A percentile compares a stretch with the other conserved stretches of the same genome.
Conservation (phyloP, 2,797 vertebrate genomes). For the Poeciliopsis gracilis region DNA sequence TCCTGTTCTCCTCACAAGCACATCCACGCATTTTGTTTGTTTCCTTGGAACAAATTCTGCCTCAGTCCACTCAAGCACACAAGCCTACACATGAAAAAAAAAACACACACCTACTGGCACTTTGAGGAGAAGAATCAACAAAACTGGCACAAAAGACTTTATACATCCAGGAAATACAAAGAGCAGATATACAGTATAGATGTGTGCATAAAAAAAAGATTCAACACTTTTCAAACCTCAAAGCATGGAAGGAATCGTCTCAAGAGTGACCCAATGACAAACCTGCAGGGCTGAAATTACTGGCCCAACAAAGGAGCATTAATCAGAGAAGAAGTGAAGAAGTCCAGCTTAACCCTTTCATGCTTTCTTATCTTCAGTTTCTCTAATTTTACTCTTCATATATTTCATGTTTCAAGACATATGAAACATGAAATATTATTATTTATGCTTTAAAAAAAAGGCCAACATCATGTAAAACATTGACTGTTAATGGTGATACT, state of each 20-base stretch:
- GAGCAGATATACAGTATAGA: neutral
- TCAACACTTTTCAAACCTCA: neutral
- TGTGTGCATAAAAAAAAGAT: neutral
- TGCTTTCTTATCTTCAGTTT: too few species aligned
- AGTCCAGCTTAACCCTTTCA: neutral
- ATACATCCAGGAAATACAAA: neutral
- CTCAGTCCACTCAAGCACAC: neutral
- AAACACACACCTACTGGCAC: neutral
- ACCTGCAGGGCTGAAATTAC: neutral
- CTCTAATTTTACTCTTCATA: too few species aligned
- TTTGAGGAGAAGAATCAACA: conserved; percentile 3
- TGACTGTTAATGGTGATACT: neutral
- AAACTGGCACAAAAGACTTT: neutral
- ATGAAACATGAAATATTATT: neutral
- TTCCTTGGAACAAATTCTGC: conserved; percentile 12
- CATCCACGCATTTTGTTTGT: conserved; percentile 5
- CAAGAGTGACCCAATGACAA: neutral
- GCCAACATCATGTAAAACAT: neutral
- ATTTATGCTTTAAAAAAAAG: neutral
- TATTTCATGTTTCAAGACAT: too few species aligned
- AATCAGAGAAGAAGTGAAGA: neutral
- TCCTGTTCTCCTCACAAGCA: neutral
- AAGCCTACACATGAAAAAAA: neutral
- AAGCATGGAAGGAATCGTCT: neutral
- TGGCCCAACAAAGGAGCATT: neutral